These are phyloP conservation scores for Zele albiditarsus DNA, from an alignment of 2,888 invertebrate genomes.

Conservation along the genomic window DNA sequence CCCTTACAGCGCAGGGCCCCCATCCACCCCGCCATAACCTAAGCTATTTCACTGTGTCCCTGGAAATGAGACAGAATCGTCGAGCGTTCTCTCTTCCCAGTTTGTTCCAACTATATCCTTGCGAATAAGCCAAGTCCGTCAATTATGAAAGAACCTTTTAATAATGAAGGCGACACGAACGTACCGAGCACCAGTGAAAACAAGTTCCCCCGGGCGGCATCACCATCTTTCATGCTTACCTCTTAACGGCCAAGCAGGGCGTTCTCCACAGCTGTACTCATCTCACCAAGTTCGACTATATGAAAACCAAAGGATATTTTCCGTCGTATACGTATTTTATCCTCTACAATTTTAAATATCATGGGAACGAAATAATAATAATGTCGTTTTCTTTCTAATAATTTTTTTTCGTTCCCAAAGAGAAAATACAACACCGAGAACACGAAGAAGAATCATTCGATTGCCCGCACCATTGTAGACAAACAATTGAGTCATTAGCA, in stretches of 20 bases:
- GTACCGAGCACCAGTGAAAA: conserved; percentile 38
- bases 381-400: too few relatives aligned
- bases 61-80: not conserved
- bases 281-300: not conserved
- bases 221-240: conserved; percentile 70
- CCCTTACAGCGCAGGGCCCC: conserved; percentile 24
- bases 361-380: not conserved
- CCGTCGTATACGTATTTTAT: not conserved
- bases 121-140: conserved; percentile 62
- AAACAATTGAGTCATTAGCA: too few relatives aligned
- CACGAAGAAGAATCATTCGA: too few relatives aligned
- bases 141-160: conserved; percentile 67
- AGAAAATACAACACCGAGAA: too few relatives aligned
- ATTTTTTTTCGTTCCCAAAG: too few relatives aligned
- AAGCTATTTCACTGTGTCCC: conserved; percentile 20
- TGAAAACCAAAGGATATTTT: conserved; percentile 1
- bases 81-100: conserved; percentile 14
- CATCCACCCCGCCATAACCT: conserved; percentile 9
- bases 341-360: not conserved
- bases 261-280: conserved; percentile 14
- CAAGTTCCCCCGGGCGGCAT: conserved; percentile 68
- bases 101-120: conserved; percentile 29
- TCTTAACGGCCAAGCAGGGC: conserved; percentile 60
- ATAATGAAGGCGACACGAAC: conserved; percentile 58
- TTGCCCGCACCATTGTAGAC: too few relatives aligned